phyloP scores from a whole-genome alignment of 2,797 vertebrate genomes.

The Coluber constrictor region DNA sequence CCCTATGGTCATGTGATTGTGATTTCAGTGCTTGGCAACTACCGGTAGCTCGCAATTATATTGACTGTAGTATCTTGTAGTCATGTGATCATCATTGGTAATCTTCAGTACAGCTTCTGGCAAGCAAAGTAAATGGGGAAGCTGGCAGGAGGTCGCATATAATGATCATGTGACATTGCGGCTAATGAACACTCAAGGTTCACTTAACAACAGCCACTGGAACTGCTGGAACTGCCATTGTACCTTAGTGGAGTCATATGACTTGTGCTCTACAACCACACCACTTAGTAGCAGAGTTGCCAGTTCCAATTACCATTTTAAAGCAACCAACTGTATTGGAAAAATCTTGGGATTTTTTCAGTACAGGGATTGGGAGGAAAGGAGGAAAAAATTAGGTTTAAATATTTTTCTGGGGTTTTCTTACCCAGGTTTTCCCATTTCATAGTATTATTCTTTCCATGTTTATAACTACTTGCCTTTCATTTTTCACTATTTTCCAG shows the following conservation, averaged over 20 bases:
- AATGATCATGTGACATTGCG: neutral
- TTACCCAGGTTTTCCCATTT: neutral
- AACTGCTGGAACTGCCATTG: neutral
- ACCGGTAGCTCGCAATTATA: neutral
- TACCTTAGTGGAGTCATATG: neutral
- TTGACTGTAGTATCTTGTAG: neutral
- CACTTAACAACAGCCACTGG: neutral
- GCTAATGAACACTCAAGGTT: neutral
- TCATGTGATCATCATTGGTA: neutral
- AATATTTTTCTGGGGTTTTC: neutral
- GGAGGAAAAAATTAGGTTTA: neutral
- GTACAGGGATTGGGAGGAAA: neutral
- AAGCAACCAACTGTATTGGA: neutral
- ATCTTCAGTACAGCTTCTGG: neutral
- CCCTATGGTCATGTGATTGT: neutral
- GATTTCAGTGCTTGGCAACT: neutral
- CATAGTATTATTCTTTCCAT: neutral
- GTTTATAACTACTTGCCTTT: neutral
- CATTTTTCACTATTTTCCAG: neutral
- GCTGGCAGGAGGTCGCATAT: neutral
- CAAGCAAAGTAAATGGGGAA: neutral
- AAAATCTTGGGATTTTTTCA: neutral
- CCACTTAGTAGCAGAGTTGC: neutral
- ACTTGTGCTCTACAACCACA: neutral
- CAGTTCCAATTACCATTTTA: neutral